A percentile compares a stretch with the other conserved stretches of the same genome.
Evolutionary conservation across 2,797 vertebrate genomes (phyloP).

Genomic region (Valencia hispanica): DNA sequence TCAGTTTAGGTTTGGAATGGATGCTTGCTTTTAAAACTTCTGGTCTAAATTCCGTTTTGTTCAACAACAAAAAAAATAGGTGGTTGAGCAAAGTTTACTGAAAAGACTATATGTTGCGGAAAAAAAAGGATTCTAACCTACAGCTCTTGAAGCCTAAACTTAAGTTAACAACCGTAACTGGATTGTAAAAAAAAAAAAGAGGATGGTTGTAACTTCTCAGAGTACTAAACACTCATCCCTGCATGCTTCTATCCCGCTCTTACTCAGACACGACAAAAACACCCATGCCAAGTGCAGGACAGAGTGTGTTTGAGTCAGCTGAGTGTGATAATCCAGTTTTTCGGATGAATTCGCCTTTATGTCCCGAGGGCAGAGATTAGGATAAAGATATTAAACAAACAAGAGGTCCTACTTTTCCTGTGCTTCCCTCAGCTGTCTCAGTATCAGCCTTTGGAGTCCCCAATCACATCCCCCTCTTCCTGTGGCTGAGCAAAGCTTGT

Average conservation of each 20-base stretch:
- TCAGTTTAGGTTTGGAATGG: background rate
- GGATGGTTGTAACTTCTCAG: constrained; percentile 13
- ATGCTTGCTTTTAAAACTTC: background rate
- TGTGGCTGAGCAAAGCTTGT: constrained; percentile 42
- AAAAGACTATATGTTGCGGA: background rate
- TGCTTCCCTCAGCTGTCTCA: constrained; percentile 42
- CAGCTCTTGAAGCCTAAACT: constrained; percentile 9
- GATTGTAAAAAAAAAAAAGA: constrained; percentile 28
- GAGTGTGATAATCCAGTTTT: constrained; percentile 97
- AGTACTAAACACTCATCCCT: constrained; percentile 20
- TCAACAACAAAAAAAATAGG: background rate
- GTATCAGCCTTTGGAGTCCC: constrained; percentile 49
- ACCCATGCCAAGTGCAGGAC: constrained; percentile 62
- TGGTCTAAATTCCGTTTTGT: background rate
- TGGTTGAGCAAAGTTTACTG: background rate
- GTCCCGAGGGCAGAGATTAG: constrained; percentile 91
- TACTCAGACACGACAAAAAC: constrained; percentile 37
- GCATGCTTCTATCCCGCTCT: constrained; percentile 33
- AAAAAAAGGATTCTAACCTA: background rate
- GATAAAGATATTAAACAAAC: constrained; percentile 89
- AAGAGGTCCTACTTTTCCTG: constrained; percentile 56
- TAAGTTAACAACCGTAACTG: constrained; percentile 19
- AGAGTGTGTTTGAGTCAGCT: constrained; percentile 87
- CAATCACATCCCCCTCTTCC: constrained; percentile 48
- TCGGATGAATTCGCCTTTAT: constrained; percentile 92